Conservation (phyloP, 2,888 invertebrate species). For the Crematogaster levior region DNA sequence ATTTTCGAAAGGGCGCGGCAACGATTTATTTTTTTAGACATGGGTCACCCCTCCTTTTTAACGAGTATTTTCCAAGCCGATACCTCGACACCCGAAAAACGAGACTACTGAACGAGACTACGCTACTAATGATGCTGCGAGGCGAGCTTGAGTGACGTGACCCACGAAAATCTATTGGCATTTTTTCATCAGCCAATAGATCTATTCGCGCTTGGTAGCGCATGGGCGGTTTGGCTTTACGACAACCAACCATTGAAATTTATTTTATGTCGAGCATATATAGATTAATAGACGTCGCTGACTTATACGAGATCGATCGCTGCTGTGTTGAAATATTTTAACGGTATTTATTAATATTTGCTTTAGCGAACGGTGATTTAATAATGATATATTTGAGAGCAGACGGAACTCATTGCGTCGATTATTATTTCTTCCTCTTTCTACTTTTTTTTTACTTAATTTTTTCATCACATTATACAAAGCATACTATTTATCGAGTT, state of each 20-base stretch:
- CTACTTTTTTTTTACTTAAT: neutral
- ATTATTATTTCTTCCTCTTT: neutral
- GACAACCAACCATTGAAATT: neutral
- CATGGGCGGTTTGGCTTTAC: neutral
- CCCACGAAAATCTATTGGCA: conserved; percentile 21
- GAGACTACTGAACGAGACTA: neutral
- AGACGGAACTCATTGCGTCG: neutral
- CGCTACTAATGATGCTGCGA: neutral
- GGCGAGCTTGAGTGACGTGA: conserved; percentile 10
- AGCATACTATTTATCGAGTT: neutral
- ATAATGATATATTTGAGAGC: neutral
- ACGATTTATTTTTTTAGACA: neutral
- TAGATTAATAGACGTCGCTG: conserved; percentile 10
- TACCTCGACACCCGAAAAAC: neutral
- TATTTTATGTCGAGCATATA: neutral
- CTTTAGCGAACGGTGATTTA: neutral
- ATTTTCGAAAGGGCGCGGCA: neutral
- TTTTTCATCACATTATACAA: neutral
- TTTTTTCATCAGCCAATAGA: neutral
- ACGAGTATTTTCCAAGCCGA: neutral
- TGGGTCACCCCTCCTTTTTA: neutral
- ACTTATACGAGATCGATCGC: neutral
- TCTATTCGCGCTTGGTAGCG: neutral
- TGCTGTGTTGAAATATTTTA: neutral
- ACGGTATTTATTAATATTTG: too few species aligned